Base-by-base conservation (phyloP, 1,140 invertebrate genomes). In the Hestina assimilis region DNA sequence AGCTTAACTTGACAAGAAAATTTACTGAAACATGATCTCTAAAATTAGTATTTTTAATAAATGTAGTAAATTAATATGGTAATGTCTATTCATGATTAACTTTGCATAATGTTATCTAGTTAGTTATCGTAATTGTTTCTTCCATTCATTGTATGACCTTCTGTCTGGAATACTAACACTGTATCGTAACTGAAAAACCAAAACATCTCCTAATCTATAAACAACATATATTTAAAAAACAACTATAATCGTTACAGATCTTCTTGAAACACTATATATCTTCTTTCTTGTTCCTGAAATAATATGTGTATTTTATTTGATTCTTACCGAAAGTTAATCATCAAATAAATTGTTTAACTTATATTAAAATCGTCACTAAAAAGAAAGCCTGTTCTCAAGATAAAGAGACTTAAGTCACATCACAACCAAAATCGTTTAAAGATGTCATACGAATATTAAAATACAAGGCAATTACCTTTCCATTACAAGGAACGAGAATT, bases 401-500 rank as follows among this genome's bases (percentile, higher is more conserved):
- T 47, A n/a, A 35, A 35, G 17, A 48, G 5, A 33, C 9, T 33
- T 19, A 38, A 15, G 9, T 31, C 20, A 40, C 14, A n/a, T 51
- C 21, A 40, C 17, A 40, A 38, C 12, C 24, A 43, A 24, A 47
- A 26, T 28, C 3, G 17, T 8, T 6, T 19, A 23, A 35, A 20
- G n/a, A 35, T n/a, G 42, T 21, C 28, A 29, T 15, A 38, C 7
- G 40, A 50, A 45, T 52, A 52, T 63, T 40, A 58, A n/a, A 35
- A 45, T 42, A 40, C 11, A 33, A 52, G 21, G 43, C 38, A 56
- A 48, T 58, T 46, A 53, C 14, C 31, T 40, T 64, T 59, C 58
- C 63, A 57, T 59, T 69, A 63, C 56, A 45, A 59, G 56, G 40
- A 46, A 57, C 35, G 42, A 66, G 60, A 55, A 65, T 72, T 66